Base-by-base conservation (phyloP, 1,140 invertebrate genomes). In the Halictus rubicundus region DNA sequence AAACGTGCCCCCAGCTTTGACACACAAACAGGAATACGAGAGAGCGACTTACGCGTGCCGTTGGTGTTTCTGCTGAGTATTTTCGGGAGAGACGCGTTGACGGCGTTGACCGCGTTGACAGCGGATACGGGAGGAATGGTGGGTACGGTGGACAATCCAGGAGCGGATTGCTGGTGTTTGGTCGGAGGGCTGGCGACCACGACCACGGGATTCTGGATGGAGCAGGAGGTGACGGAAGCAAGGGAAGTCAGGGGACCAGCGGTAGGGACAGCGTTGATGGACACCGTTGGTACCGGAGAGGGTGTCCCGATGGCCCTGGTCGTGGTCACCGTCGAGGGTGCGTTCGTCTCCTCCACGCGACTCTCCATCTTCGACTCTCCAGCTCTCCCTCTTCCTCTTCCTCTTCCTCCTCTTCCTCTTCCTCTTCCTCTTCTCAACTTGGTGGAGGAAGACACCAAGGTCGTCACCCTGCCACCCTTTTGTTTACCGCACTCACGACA, bases 51-150 rank as follows among this genome's bases (percentile, higher is more conserved):
- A 94, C 93, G 87, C 79, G 93, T 94, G 86, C 93, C 93, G 84
- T 94, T 94, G 87, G 92, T 90, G 83, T 94, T 94, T 76, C 93
- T 90, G 76, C 93, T 92, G 81, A 94, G 87, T 73, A 94, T 94
- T 85, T 92, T 93, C 66, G 91, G 90, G 16, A 90, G 85, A 73
- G 82, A 74, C 52, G 78, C 76, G 80, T 61, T 78, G 54, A 84
- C 74, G 16, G 74, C 39, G 64, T 8, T 78, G 68, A 78, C 75
- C 1, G 65, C 54, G 27, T 66, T 60, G 32, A 77, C 73, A 25
- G 52, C 32, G 2, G 54, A 59, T 10, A 70, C 52, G 21, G 64
- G 25, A 21, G 74, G 66, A 27, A 78, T 21, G 27, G 76, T 14
- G 37, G 90, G 87, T 14, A 89, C 84, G 74, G 82, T 66, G 65